Conservation (phyloP, 1,140 invertebrate genomes). For the Telenomus remus region DNA sequence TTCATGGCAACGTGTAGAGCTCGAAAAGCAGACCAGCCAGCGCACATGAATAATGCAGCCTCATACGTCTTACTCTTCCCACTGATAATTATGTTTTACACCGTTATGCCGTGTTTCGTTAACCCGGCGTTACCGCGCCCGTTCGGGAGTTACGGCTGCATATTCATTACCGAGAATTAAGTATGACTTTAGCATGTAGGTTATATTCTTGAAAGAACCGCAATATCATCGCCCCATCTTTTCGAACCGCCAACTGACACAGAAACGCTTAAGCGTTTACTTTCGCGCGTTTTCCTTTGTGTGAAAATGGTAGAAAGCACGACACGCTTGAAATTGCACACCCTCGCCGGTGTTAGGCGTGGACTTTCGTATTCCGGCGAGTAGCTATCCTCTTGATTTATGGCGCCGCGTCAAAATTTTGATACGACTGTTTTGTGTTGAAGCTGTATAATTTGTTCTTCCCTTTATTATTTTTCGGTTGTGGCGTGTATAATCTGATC, state of each 20-base stretch:
- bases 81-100: conserved; percentile 73
- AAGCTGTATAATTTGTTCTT: conserved; percentile 3
- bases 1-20: conserved; percentile 56
- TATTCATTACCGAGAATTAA: conserved; percentile 69
- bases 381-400: conserved; percentile 23
- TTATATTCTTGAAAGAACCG: conserved; percentile 45
- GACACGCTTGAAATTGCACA: background rate
- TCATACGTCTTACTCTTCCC: conserved; percentile 67
- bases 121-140: conserved; percentile 61
- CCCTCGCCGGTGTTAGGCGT: conserved; percentile 4
- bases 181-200: conserved; percentile 63
- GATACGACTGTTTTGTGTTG: conserved; percentile 5
- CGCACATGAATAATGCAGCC: conserved; percentile 69
- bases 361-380: conserved; percentile 10
- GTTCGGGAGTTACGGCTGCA: conserved; percentile 63
- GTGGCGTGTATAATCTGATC: background rate
- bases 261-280: conserved; percentile 8
- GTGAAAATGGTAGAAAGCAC: background rate
- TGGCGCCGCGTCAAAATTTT: conserved; percentile 7
- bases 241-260: conserved; percentile 16
- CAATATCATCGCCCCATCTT: conserved; percentile 37
- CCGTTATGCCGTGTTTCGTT: conserved; percentile 72
- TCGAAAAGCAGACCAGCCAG: conserved; percentile 67
- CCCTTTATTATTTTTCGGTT: background rate
- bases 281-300: conserved; percentile 9